Percentiles rank a stretch among this genome's conserved stretches.
phyloP scores from a whole-genome alignment of 2,888 invertebrate genomes.

The Megaustenia siamemsis region DNA sequence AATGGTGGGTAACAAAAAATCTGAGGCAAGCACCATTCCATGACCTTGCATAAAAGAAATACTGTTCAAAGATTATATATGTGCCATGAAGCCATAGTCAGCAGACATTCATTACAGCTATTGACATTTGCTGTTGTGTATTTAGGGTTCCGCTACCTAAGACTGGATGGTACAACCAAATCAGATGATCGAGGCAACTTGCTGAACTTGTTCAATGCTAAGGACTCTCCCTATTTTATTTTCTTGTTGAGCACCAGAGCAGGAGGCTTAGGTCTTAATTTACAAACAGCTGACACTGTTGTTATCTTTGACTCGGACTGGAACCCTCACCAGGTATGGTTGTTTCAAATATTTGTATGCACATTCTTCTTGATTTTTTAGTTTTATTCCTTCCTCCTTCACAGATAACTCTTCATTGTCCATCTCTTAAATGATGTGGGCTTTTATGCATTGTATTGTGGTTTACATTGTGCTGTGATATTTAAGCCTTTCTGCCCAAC shows the following conservation, averaged over 20 bases:
- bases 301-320: constrained; percentile 99
- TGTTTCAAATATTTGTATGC: background rate
- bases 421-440: background rate
- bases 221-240: constrained; percentile 93
- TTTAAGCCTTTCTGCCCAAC: no score
- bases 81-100: no score
- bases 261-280: constrained; percentile 97
- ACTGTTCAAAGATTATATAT: no score
- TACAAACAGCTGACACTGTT: constrained; percentile 99
- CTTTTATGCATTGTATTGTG: no score
- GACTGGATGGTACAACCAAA: constrained; percentile 98
- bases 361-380: background rate
- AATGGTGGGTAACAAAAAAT: no score
- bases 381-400: background rate
- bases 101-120: no score
- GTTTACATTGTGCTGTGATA: no score
- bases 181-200: constrained; percentile 98
- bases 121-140: no score
- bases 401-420: background rate
- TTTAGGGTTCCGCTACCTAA: constrained; percentile 88
- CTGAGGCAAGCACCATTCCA: no score
- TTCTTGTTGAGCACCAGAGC: constrained; percentile 98
- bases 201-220: constrained; percentile 83
- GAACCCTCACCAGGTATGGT: constrained; percentile 97
- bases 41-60: no score